Evolutionary conservation across 2,888 invertebrate species (phyloP).

Genomic region (Pristionchus japonicus): DNA sequence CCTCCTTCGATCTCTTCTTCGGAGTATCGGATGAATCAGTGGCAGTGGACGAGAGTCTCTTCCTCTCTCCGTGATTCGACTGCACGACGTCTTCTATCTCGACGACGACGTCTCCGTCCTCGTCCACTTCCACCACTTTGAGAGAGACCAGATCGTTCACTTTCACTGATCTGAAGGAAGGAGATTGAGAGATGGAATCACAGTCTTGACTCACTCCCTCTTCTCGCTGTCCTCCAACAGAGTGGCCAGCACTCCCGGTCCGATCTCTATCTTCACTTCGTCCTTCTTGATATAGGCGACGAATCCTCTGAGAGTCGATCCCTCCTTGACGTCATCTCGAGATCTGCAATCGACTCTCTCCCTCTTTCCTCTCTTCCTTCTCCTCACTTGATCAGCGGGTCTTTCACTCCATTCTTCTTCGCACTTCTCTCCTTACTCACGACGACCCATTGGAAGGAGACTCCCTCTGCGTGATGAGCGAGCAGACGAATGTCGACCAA

Average conservation of each 20-base stretch:
- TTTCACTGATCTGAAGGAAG: background rate
- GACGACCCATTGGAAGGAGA: background rate
- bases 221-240: background rate
- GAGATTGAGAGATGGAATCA: background rate
- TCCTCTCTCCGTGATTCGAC: background rate
- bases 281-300: slow-evolving; percentile 10
- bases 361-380: background rate
- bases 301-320: background rate
- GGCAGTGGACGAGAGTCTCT: background rate
- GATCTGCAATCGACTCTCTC: background rate
- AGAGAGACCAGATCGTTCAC: slow-evolving; percentile 30
- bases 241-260: background rate
- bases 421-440: slow-evolving; percentile 19
- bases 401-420: background rate
- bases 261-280: slow-evolving; percentile 10
- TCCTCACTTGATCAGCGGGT: background rate
- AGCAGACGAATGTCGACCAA: slow-evolving; percentile 14
- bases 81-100: background rate
- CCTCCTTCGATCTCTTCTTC: slow-evolving; percentile 27
- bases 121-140: background rate
- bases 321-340: background rate
- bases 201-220: background rate
- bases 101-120: background rate
- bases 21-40: background rate
- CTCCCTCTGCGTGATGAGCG: slow-evolving; percentile 1